Evolutionary conservation across 1,140 invertebrate species (phyloP), one percentile per base, ranked within the genome.

Genomic region (Bombus terrestris): DNA sequence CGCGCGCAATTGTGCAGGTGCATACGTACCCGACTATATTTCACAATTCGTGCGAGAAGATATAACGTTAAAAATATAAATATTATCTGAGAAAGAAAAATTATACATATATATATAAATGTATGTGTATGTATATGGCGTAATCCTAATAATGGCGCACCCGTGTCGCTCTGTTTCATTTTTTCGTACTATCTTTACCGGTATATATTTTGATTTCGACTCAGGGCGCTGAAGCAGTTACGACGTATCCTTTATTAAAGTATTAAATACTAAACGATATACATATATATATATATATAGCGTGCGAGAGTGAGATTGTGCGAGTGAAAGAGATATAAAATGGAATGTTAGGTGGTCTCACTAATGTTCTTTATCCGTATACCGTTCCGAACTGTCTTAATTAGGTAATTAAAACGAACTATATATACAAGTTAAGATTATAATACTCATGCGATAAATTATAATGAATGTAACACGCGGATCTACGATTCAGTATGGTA

Each of bases 311-410:
- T 53, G 62, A 75, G 22, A 43, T 32, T 39, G 76, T 22, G 32
- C 18, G 47, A 47, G 43, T 53, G 41, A n/a, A 62, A 18, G 64
- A 62, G 59, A n/a, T 62, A 77, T 9, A 18, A 41, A n/a, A 76
- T 83, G 28, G 64, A 88, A 83, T 85, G 37, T 80, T 84, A 82
- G 80, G 15, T 80, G 80, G 66, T 80, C 37, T 87, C 72, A 87
- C 92, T 92, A 90, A 92, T 88, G 89, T 93, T 92, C 88, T 92
- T 86, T 88, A 90, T 91, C 87, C 85, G 83, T 92, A 87, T 92
- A 93, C 80, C 91, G 89, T 93, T 93, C 84, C 83, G 81, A 85
- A 87, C 89, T 91, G 90, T 92, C 92, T 92, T 92, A 93, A 91
- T 90, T 92, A 93, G 91, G 43, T 92, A 92, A 83, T 89, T 89